Percentiles rank a stretch among this genome's conserved stretches.
Evolutionary conservation across 2,113 vertebrate species (phyloP).

Genomic region (Sander lucioperca): DNA sequence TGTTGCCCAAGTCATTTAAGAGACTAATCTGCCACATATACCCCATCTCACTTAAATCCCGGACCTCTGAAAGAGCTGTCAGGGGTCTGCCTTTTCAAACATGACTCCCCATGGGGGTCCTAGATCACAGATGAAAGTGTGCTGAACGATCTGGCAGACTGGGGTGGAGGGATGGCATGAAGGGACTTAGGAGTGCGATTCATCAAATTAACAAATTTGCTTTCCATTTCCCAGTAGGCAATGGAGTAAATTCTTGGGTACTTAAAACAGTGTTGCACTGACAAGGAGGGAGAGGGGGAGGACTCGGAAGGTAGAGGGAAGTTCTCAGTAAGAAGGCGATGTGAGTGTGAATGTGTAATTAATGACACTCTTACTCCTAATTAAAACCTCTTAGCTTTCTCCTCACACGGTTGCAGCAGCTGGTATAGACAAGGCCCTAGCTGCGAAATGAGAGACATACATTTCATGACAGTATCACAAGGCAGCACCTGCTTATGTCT

Average conservation of each 20-base stretch:
- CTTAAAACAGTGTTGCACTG: conserved; percentile 64
- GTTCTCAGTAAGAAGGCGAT: conserved; percentile 78
- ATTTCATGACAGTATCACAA: conserved; percentile 90
- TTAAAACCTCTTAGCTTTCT: conserved; percentile 97
- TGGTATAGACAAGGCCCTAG: conserved; percentile 86
- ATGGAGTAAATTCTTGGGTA: conserved; percentile 63
- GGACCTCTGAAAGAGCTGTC: conserved; percentile 63
- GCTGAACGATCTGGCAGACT: conserved; percentile 59
- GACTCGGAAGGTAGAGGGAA: conserved; percentile 73
- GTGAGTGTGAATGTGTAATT: conserved; percentile 87
- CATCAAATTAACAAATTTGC: conserved; percentile 80
- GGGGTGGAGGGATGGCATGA: conserved; percentile 54
- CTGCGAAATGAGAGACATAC: conserved; percentile 88
- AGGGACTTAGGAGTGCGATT: conserved; percentile 66
- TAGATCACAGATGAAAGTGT: conserved; percentile 74
- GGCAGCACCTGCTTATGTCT: conserved; percentile 90
- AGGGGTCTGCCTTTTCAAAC: conserved; percentile 70
- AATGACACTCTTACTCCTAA: conserved; percentile 93
- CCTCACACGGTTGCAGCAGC: conserved; percentile 90
- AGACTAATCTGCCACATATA: conserved; percentile 75
- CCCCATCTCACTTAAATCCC: conserved; percentile 69
- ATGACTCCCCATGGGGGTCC: conserved; percentile 65
- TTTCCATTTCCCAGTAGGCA: conserved; percentile 62
- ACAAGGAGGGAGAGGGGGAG: conserved; percentile 65
- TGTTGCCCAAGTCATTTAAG: conserved; percentile 77